phyloP scores from a whole-genome alignment of 2,113 vertebrate species.

The Tragulus kanchil region DNA sequence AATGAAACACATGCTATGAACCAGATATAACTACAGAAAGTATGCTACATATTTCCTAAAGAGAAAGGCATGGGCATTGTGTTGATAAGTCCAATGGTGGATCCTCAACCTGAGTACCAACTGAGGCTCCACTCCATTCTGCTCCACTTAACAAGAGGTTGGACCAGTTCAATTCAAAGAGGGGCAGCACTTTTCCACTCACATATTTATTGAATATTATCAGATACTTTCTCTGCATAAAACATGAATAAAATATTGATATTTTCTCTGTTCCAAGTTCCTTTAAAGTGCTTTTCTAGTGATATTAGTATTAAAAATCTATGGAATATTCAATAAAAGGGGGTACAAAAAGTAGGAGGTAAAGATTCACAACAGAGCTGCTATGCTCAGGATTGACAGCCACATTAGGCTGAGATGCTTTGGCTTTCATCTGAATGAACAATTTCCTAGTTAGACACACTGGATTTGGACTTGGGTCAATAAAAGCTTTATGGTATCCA shows the following conservation, averaged over 20 bases:
- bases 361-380: constrained; percentile 85
- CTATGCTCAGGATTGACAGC: constrained; percentile 89
- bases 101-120: neutral
- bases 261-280: neutral
- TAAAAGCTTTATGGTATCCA: constrained; percentile 91
- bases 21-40: neutral
- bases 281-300: constrained; percentile 17
- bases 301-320: neutral
- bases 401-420: constrained; percentile 85
- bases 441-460: constrained; percentile 91
- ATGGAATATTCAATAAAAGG: neutral
- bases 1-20: neutral
- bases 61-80: neutral
- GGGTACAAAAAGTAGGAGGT: too few relatives aligned
- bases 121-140: neutral
- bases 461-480: constrained; percentile 91
- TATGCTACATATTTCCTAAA: neutral
- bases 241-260: neutral
- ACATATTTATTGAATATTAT: neutral
- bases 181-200: neutral
- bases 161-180: neutral
- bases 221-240: neutral
- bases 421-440: constrained; percentile 91
- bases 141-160: neutral
- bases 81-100: neutral